Conservation (phyloP, 1,140 invertebrate genomes). For the Drosophila suzukii region DNA sequence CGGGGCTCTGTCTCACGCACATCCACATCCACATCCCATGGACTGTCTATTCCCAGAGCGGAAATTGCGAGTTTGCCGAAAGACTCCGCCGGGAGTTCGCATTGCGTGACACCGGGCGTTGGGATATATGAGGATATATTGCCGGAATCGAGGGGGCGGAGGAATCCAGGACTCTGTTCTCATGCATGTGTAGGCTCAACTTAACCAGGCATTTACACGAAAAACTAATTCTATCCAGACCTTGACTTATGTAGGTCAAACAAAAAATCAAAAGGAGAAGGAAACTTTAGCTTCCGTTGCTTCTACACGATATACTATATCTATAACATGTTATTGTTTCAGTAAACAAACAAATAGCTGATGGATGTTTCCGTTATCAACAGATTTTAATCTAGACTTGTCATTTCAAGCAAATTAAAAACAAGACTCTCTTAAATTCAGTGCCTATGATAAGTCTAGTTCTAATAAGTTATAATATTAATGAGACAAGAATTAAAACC, state of each 20-base stretch:
- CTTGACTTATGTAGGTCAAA: conserved; percentile 17
- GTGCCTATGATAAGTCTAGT: no score
- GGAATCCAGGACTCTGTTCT: neutral
- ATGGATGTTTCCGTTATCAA: no score
- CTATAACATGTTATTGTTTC: no score
- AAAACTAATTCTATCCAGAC: conserved; percentile 3
- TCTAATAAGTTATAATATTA: no score
- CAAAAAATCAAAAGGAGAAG: neutral
- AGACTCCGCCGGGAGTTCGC: conserved; percentile 41
- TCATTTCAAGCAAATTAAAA: no score
- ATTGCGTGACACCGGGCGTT: conserved; percentile 51
- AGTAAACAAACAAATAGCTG: no score
- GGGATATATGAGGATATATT: neutral
- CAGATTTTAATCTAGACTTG: no score
- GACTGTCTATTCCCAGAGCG: conserved; percentile 55
- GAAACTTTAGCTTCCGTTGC: neutral
- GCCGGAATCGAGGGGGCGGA: neutral
- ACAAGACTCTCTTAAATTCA: neutral
- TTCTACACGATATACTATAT: neutral
- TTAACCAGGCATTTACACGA: conserved; percentile 12
- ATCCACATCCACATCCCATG: neutral
- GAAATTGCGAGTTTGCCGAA: conserved; percentile 56
- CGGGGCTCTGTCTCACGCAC: conserved; percentile 45
- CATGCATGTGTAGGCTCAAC: neutral
- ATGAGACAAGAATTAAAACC: no score